Evolutionary conservation across 2,888 invertebrate species (phyloP), one percentile per base, ranked within the genome.

Genomic region (Pilophorus perplexus): DNA sequence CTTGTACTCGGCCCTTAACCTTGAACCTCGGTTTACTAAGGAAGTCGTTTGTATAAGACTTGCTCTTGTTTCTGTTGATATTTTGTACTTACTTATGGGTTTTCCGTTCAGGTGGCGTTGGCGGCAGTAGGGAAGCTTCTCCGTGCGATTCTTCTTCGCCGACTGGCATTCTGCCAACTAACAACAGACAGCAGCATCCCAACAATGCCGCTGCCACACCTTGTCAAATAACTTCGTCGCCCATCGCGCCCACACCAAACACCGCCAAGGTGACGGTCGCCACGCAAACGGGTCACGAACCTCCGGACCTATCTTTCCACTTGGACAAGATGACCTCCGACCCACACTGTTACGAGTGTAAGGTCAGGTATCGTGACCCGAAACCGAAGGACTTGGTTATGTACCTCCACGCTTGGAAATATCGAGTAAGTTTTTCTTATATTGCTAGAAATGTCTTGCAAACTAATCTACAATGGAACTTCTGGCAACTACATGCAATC

Each of bases 391-490:
- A 96, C 78, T 84, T 97, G 68, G 88, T 95, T 72, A 93, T 97
- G 92, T 97, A 93, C 79, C 84, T 97, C 46, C 97, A 97, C 79
- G 96, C 96, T 27, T 91, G 91, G 90, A 90, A 90, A 75, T 93
- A 93, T 78, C 87, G 86, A 84, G 89, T 89, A 76, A 76, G 76
- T 52, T 28, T 6, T 6, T 25, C 14, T 20, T 10, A n/a, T n/a
- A n/a, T n/a, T n/a, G n/a, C n/a, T n/a, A n/a, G n/a, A n/a, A n/a
- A n/a, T n/a, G n/a, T n/a, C n/a, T n/a, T n/a, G n/a, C n/a, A n/a
- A n/a, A n/a, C n/a, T n/a, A n/a, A n/a, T n/a, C n/a, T n/a, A n/a
- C n/a, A n/a, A n/a, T n/a, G n/a, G n/a, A n/a, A n/a, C n/a, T n/a
- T n/a, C n/a, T n/a, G n/a, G n/a, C n/a, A n/a, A n/a, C n/a, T n/a